A percentile compares a stretch with the other conserved stretches of the same genome.
Evolutionary conservation across 2,797 vertebrate genomes (phyloP).

Genomic region (Setipinna tenuifilis): DNA sequence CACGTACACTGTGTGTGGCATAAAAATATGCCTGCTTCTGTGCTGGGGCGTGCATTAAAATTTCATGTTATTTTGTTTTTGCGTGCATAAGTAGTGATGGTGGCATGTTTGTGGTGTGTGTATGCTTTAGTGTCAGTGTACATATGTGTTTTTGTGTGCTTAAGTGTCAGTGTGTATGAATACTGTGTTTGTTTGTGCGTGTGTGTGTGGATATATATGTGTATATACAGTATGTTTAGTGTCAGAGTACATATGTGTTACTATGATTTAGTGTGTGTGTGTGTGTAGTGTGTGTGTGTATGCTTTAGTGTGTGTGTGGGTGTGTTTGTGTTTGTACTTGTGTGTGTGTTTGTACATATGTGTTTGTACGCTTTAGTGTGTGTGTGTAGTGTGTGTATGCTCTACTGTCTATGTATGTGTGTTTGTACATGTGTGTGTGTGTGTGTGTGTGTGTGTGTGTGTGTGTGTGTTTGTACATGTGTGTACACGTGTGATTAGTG

Average conservation of each 20-base stretch:
- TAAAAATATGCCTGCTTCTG: background rate
- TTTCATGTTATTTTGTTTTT: background rate
- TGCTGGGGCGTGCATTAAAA: background rate
- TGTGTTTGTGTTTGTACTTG: no score
- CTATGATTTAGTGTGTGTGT: no score
- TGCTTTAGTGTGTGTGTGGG: no score
- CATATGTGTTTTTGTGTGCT: background rate
- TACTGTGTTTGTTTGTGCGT: constrained; percentile 14
- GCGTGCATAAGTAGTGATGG: background rate
- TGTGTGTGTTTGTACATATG: no score
- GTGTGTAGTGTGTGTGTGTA: no score
- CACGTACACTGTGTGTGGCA: background rate
- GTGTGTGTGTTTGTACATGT: constrained; percentile 8
- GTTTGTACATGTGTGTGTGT: background rate
- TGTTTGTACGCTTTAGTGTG: background rate
- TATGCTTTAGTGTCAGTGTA: no score
- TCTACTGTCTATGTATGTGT: no score
- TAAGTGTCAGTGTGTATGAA: background rate
- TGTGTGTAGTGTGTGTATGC: background rate
- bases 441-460: background rate
- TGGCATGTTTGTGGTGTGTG: background rate
- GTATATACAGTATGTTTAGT: no score
- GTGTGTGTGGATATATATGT: no score
- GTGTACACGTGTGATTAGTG: background rate
- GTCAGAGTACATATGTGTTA: no score